Base-by-base conservation (phyloP, 92 coral and sea anemone genomes). In the Palythoa grandiflora region DNA sequence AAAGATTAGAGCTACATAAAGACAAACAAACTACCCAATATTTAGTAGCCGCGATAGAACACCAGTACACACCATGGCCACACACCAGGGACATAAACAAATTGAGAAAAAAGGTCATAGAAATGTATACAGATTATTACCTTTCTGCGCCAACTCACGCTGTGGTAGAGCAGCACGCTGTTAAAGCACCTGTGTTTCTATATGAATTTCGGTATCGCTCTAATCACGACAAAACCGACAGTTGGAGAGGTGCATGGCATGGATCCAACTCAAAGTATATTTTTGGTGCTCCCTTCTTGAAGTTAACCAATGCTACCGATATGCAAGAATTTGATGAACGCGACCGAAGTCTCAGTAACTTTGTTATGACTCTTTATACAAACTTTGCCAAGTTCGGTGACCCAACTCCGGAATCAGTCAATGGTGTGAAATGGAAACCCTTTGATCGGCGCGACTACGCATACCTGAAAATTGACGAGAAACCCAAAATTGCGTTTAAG, bases 351-450 rank as follows among this genome's bases (percentile, higher is more conserved):
- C 86, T 95, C 71, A 95, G 98, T 83, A 84, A 88, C 59, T 39
- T 55, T 73, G 79, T 95, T 48, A 93, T 95, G 40, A 85, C 93
- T 2, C 86, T 92, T 10, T 93, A 93, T 84, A 95, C 94, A 65
- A 95, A 95, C 89, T 95, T 95, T 87, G 98, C 98, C 79, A 92
- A 92, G 84, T 91, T 89, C 20, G 98, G 96, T 5, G 89, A 95
- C 63, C 98, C 98, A n/a, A 95, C 98, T 13, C 94, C 94, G 1
- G 77, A 76, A 20, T 92, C 96, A 0, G 93, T 94, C 11, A 5
- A 68, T 14, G 93, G 90, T 1, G 85, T 71, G 13, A 38, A 70
- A 10, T 94, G 98, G 98, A 76, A 87, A 38, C 21, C 15, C n/a
- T 94, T 88, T 77, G 84, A 91, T 72, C n/a, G 7, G 10, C 73